phyloP scores from a whole-genome alignment of 2,888 invertebrate species.

The Harpalus rubripes region DNA sequence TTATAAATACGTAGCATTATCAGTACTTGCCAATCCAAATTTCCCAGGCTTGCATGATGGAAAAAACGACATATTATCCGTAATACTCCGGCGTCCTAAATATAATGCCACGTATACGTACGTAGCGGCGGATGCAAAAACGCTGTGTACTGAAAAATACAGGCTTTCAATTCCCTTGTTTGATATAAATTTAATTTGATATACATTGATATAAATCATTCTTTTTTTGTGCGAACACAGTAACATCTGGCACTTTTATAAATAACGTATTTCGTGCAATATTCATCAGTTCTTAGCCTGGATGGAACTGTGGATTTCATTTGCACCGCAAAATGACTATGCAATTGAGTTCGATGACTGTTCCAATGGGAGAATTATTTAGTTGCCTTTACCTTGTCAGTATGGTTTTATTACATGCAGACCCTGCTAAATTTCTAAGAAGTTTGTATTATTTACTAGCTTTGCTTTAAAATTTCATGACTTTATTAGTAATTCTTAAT shows the following conservation, averaged over 20 bases:
- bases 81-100: conserved; percentile 56
- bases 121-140: conserved; percentile 52
- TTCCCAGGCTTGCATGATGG: conserved; percentile 62
- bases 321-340: conserved; percentile 6
- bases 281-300: conserved; percentile 66
- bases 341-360: too few species aligned
- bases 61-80: conserved; percentile 56
- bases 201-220: conserved; percentile 67
- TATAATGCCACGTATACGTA: conserved; percentile 35
- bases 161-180: conserved; percentile 66
- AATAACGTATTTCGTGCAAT: conserved; percentile 66
- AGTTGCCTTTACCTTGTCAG: too few species aligned
- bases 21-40: conserved; percentile 62
- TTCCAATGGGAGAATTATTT: too few species aligned
- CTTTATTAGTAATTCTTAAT: neutral
- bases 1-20: conserved; percentile 66
- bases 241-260: conserved; percentile 66
- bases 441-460: neutral
- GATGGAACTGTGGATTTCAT: conserved; percentile 39
- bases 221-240: conserved; percentile 57
- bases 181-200: conserved; percentile 68
- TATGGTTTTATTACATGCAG: too few species aligned
- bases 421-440: neutral
- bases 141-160: conserved; percentile 57
- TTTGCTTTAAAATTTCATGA: neutral